Evolutionary conservation across 2,113 vertebrate species (phyloP).

Genomic region (Anhinga rufa): DNA sequence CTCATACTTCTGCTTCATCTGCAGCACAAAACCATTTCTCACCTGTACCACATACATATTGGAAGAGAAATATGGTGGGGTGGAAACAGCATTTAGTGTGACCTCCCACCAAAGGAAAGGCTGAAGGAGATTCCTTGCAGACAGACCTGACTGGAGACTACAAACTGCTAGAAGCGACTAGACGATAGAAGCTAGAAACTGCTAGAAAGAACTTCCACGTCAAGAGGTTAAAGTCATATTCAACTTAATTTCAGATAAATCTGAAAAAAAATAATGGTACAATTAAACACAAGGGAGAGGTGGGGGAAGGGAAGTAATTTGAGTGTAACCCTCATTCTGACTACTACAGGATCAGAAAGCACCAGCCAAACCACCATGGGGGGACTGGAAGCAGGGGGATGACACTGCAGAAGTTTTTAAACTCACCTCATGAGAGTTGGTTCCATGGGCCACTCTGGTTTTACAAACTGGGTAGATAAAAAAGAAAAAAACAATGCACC

Average conservation of each 20-base stretch:
- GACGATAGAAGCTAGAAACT: background rate
- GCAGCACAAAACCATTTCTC: background rate
- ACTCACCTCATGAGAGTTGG: slow-evolving; percentile 98
- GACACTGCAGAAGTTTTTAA: background rate
- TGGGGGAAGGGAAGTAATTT: background rate
- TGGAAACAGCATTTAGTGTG: background rate
- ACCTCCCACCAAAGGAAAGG: background rate
- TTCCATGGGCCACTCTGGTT: slow-evolving; percentile 98
- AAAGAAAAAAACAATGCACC: slow-evolving; percentile 12
- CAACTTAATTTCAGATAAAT: background rate
- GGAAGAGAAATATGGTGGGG: background rate
- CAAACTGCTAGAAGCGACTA: background rate
- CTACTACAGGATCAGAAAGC: background rate
- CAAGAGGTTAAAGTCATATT: background rate
- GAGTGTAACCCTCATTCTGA: background rate
- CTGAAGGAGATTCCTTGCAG: background rate
- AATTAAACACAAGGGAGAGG: background rate
- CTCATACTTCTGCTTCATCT: background rate
- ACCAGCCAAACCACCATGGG: background rate
- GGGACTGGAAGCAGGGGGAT: background rate
- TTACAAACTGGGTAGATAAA: slow-evolving; percentile 87
- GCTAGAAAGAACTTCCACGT: background rate
- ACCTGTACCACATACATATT: background rate
- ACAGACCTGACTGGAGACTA: background rate
- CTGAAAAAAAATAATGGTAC: background rate